A percentile compares a stretch with the other conserved stretches of the same genome.
These are phyloP conservation scores for Chesias legatella DNA, from an alignment of 2,888 invertebrate genomes.

Conservation along the genomic window DNA sequence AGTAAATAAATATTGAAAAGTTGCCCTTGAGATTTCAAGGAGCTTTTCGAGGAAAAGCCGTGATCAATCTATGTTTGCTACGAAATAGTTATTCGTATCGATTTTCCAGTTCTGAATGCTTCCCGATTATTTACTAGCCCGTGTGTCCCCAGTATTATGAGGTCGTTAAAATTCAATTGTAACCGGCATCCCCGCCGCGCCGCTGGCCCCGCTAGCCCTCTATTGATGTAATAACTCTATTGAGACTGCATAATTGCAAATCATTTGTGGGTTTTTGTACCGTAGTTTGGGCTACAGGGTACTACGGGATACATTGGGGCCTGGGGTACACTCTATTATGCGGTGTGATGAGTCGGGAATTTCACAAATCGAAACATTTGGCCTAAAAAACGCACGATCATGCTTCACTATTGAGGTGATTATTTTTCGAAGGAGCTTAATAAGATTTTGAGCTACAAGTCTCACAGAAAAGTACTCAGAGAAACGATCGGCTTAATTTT, in stretches of 20 bases:
- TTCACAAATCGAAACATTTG: constrained; percentile 9
- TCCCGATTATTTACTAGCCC: constrained; percentile 9
- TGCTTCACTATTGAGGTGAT: too few species aligned
- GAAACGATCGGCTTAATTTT: too few species aligned
- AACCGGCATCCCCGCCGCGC: constrained; percentile 57
- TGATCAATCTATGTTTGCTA: too few species aligned
- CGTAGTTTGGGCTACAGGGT: constrained; percentile 33
- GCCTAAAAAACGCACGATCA: too few species aligned
- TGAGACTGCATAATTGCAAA: constrained; percentile 78
- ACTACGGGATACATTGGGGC: constrained; percentile 29
- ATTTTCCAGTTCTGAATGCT: too few species aligned
- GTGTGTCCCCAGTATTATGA: constrained; percentile 56
- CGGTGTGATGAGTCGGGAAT: constrained; percentile 8
- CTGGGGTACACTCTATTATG: constrained; percentile 8
- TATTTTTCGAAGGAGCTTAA: too few species aligned
- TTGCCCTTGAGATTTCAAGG: too few species aligned
- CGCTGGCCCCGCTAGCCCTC: constrained; percentile 44
- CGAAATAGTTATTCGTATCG: background rate
- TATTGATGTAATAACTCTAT: constrained; percentile 75
- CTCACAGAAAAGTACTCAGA: too few species aligned
- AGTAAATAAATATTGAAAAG: too few species aligned
- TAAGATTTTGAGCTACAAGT: too few species aligned
- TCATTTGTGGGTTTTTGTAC: constrained; percentile 73
- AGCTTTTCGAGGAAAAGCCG: too few species aligned
- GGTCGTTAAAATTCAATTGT: constrained; percentile 80